Evolutionary conservation across 2,113 vertebrate species (phyloP).

Genomic region (Podarcis cretensis): DNA sequence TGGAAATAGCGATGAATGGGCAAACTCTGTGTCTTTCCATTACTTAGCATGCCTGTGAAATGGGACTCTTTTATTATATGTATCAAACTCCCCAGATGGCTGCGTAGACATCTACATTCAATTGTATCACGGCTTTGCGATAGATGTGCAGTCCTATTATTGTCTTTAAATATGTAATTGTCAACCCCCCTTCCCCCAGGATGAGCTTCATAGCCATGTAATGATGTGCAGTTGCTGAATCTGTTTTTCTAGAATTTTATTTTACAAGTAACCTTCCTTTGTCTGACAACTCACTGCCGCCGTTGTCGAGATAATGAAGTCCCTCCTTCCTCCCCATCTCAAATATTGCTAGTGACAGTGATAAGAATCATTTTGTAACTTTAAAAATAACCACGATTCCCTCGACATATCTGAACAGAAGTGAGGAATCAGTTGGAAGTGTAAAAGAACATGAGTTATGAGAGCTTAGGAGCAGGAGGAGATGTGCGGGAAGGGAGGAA

Average conservation of each 20-base stretch:
- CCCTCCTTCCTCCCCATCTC: conserved; percentile 10
- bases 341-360: conserved; percentile 54
- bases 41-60: conserved; percentile 42
- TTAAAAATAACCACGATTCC: conserved; percentile 26
- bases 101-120: conserved; percentile 47
- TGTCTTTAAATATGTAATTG: conserved; percentile 72
- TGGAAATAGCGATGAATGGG: conserved; percentile 27
- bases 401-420: conserved; percentile 16
- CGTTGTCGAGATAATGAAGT: conserved; percentile 46
- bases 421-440: conserved; percentile 3
- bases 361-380: conserved; percentile 15
- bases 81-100: conserved; percentile 48
- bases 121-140: conserved; percentile 54
- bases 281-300: conserved; percentile 42
- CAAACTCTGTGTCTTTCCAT: conserved; percentile 32
- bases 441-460: not conserved
- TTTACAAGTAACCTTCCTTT: conserved; percentile 32
- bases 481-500: not conserved
- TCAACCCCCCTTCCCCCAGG: conserved; percentile 47
- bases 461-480: not conserved
- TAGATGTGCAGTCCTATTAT: conserved; percentile 60
- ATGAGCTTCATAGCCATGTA: conserved; percentile 56
- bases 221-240: conserved; percentile 67
- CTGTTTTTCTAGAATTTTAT: conserved; percentile 31
- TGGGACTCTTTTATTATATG: conserved; percentile 36